Percentiles rank a stretch among this genome's conserved stretches.
phyloP scores from a whole-genome alignment of 2,113 vertebrate genomes.

The Vidua chalybeata region DNA sequence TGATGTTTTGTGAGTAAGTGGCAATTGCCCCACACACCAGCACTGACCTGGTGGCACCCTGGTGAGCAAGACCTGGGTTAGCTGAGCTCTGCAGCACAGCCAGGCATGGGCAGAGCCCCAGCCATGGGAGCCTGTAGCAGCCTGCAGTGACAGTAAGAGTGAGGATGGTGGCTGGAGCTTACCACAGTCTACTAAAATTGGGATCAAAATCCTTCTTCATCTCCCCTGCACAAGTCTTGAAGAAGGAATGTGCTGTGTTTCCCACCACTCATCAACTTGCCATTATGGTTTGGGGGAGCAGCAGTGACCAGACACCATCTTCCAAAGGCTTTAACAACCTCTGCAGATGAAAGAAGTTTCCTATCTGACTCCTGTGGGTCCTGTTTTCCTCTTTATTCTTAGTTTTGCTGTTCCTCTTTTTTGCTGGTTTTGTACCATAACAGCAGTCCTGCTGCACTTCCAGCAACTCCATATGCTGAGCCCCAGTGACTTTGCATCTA shows the following conservation, averaged over 20 bases:
- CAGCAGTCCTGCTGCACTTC: neutral
- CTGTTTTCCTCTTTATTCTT: neutral
- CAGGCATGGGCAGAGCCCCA: neutral
- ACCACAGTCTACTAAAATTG: fast-evolving
- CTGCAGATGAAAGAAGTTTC: neutral
- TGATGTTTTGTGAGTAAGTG: fast-evolving
- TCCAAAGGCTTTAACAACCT: neutral
- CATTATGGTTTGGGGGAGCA: neutral
- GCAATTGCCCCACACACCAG: neutral
- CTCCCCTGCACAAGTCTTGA: neutral
- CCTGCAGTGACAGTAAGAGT: neutral
- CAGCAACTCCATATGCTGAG: neutral
- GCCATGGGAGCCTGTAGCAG: neutral
- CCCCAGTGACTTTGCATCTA: neutral
- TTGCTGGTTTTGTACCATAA: neutral
- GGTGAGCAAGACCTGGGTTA: neutral
- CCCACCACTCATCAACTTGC: neutral
- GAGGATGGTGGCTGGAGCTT: neutral
- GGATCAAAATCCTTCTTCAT: neutral
- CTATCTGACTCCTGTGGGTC: neutral
- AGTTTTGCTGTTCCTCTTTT: neutral
- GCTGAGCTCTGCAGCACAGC: neutral
- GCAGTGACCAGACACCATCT: neutral
- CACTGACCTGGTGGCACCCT: neutral
- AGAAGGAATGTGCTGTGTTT: neutral